A percentile compares a stretch with the other conserved stretches of the same genome.
These are phyloP conservation scores for Leptinotarsa lineolata DNA, from an alignment of 1,140 invertebrate genomes.

Conservation along the genomic window DNA sequence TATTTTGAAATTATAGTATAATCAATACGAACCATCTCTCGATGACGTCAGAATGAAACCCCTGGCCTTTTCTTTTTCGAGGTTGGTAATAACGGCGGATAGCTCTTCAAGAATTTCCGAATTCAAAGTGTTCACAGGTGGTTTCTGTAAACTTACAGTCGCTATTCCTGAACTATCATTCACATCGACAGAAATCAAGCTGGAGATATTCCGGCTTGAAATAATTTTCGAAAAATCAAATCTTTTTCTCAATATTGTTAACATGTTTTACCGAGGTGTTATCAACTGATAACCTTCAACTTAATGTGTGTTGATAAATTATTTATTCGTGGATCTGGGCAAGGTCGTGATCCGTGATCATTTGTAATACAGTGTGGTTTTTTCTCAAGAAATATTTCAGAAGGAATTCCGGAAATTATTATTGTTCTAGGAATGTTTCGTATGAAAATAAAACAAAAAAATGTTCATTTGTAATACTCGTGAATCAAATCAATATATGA, in stretches of 20 bases:
- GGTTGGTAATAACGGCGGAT: not conserved
- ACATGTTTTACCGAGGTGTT: not conserved
- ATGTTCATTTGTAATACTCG: no score
- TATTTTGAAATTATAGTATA: no score
- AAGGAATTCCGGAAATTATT: no score
- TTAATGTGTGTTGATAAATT: no score
- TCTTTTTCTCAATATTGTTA: not conserved
- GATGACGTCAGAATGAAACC: not conserved
- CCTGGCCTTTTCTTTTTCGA: not conserved
- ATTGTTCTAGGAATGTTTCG: no score
- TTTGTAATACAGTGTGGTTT: no score
- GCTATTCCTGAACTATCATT: conserved; percentile 10
- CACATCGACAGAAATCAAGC: not conserved
- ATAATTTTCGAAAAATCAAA: not conserved
- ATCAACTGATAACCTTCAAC: no score
- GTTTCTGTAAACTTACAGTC: not conserved
- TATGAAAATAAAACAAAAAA: no score
- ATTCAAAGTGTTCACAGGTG: not conserved
- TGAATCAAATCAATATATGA: no score
- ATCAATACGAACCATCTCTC: not conserved
- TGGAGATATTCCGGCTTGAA: not conserved
- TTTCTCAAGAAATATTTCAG: no score
- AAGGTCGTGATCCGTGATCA: no score
- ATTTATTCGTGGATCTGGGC: no score
- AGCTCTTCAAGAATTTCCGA: not conserved